Base-by-base conservation (phyloP, 2,797 vertebrate genomes). In the Tympanoctomys barrerae region DNA sequence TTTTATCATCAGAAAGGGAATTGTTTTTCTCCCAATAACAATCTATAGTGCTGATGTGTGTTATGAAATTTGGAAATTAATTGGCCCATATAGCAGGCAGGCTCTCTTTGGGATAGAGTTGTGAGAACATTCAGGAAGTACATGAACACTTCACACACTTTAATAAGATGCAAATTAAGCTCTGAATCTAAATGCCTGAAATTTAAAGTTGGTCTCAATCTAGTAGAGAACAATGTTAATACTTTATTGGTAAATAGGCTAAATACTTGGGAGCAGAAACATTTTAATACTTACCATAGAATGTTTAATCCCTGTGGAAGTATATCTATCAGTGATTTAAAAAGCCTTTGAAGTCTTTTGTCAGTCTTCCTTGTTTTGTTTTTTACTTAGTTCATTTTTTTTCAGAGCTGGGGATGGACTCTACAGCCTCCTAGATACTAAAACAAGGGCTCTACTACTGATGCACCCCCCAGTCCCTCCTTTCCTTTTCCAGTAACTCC, bases 1-100 rank as follows among this genome's bases (percentile, higher is more conserved):
- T 93, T 94, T 88, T 94, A n/a, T 73, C 68, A n/a, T 93, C 62
- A 87, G 87, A 88, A 91, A 87, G 26, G 22, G 33, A 86, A 54
- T 49, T 6, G 1, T 13, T 75, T 64, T 84, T 54, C 36, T 24
- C 42, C 24, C 33, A 57, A 71, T 93, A 78, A 83, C 28, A 78
- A 68, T 87, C 93, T 89, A 33, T 33, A 94, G 59, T 93, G 73
- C 79, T 87, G 77, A 95, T 19, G 62, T 81, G 89, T 86, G 59
- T 79, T 96, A 94, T 96, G 80, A 94, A 93, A 94, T 87, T 42
- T 85, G 68, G 46, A 68, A 90, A 95, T 91, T 94, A 88, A 71
- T 78, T 93, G 94, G 33, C 22, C 59, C 73, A 90, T 16, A 31
- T 16, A 92, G 75, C 39, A 68, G 26, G 0, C 54, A 62, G 26